Conservation (phyloP, 2,797 vertebrate species). For the Pseudochaenichthys georgianus region DNA sequence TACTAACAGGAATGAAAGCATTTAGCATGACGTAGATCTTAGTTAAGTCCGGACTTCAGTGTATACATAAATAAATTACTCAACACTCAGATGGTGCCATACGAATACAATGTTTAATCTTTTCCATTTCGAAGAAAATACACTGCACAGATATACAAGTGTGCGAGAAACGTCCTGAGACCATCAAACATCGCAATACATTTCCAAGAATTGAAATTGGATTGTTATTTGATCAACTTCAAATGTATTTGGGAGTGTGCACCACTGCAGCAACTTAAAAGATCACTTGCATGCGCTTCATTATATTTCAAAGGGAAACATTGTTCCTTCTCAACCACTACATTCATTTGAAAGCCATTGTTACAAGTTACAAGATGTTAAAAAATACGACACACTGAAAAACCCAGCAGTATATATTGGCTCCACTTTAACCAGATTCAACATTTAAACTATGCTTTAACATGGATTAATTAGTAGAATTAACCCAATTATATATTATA, state of each 20-base stretch:
- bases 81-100: slow-evolving; percentile 1
- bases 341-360: not conserved
- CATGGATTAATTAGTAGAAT: not conserved
- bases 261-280: not conserved
- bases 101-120: no score
- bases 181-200: no score
- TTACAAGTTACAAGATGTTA: not conserved
- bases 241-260: not conserved
- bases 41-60: slow-evolving; percentile 4
- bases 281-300: not conserved
- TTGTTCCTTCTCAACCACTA: not conserved
- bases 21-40: slow-evolving; percentile 19
- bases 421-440: not conserved
- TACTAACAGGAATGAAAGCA: slow-evolving; percentile 19
- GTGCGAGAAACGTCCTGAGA: not conserved
- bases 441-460: not conserved
- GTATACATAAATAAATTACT: slow-evolving; percentile 34
- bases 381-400: not conserved
- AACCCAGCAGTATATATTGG: not conserved
- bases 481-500: not conserved
- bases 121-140: no score
- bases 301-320: not conserved
- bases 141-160: not conserved
- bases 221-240: slow-evolving; percentile 1
- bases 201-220: no score